Conservation (phyloP, 2,888 invertebrate species). For the Julus scandinavius region DNA sequence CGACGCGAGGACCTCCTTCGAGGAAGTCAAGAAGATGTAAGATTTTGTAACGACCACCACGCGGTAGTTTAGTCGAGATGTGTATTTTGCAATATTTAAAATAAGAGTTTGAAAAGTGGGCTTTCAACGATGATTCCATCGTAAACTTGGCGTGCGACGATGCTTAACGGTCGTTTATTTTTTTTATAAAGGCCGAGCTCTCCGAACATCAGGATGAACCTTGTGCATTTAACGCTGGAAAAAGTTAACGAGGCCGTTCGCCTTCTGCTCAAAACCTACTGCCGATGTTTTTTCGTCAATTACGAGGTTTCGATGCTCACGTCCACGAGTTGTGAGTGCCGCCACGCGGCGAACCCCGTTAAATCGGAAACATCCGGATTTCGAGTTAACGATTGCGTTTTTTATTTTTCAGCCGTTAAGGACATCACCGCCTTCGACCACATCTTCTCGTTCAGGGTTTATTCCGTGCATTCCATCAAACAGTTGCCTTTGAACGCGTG, state of each 20-base stretch:
- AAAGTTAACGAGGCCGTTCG: constrained; percentile 80
- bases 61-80: no score
- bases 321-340: neutral
- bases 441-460: constrained; percentile 65
- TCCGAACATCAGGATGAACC: constrained; percentile 48
- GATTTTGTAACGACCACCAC: no score
- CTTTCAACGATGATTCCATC: no score
- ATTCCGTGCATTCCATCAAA: constrained; percentile 58
- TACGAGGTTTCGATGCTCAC: constrained; percentile 71
- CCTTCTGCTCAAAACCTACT: constrained; percentile 85
- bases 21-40: constrained; percentile 1
- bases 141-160: no score
- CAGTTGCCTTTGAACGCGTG: constrained; percentile 61
- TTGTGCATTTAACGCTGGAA: constrained; percentile 61
- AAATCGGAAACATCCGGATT: no score
- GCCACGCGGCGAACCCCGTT: no score
- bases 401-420: constrained; percentile 59
- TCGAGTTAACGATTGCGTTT: neutral
- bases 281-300: constrained; percentile 84
- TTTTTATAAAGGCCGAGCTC: constrained; percentile 55
- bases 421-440: constrained; percentile 64
- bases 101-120: no score
- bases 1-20: neutral
- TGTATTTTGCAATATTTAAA: no score
- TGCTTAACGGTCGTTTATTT: neutral